Conservation (phyloP, 1,140 invertebrate species). For the Drosophila varians region DNA sequence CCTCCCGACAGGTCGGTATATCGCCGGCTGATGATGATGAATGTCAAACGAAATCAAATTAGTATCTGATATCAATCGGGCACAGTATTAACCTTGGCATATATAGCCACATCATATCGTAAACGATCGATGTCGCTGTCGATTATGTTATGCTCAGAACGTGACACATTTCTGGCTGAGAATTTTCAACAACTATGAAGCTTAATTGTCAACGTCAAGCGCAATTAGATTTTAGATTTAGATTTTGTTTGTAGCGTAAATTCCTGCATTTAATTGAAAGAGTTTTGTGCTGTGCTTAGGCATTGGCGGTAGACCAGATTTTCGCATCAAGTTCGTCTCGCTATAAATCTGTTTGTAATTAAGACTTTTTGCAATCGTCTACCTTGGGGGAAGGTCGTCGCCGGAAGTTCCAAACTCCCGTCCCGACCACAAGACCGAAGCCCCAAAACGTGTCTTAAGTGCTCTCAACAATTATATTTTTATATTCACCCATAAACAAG, state of each 20-base stretch:
- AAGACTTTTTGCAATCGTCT: constrained; percentile 49
- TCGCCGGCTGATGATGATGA: constrained; percentile 59
- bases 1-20: constrained; percentile 68
- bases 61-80: constrained; percentile 6
- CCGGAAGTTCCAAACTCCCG: constrained; percentile 55
- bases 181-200: constrained; percentile 35
- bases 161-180: constrained; percentile 63
- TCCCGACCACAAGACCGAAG: constrained; percentile 36
- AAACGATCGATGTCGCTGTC: constrained; percentile 43
- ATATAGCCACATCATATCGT: constrained; percentile 44
- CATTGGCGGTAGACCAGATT: background rate
- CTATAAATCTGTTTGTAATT: constrained; percentile 49
- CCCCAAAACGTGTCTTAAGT: constrained; percentile 37
- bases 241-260: constrained; percentile 28
- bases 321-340: constrained; percentile 55
- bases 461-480: constrained; percentile 33
- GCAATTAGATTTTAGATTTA: constrained; percentile 56
- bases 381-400: constrained; percentile 51
- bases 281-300: constrained; percentile 13
- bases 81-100: constrained; percentile 52
- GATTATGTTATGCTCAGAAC: constrained; percentile 64
- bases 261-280: constrained; percentile 49
- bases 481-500: constrained; percentile 34
- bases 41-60: constrained; percentile 27
- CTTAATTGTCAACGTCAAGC: constrained; percentile 61